phyloP scores from a whole-genome alignment of 2,113 vertebrate species.

The Silurus asotus region DNA sequence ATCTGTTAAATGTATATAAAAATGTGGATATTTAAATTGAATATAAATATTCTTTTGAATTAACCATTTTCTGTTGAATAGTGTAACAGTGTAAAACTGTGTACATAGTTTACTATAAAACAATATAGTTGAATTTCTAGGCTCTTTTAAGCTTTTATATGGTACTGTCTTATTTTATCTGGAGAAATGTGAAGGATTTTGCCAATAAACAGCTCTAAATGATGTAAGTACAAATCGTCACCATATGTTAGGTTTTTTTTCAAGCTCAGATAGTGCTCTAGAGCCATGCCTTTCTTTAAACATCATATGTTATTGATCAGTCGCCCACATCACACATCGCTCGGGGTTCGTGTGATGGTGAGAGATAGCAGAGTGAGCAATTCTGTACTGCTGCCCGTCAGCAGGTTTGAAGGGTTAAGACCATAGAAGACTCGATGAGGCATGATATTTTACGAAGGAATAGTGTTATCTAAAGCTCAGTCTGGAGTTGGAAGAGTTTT shows the following conservation, averaged over 20 bases:
- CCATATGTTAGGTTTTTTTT: not conserved
- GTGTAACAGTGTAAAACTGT: not conserved
- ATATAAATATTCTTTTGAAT: not conserved
- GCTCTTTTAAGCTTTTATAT: not conserved
- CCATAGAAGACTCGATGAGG: not conserved
- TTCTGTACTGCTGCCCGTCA: not conserved
- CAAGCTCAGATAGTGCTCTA: not conserved
- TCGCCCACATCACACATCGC: not conserved
- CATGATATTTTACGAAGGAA: not conserved
- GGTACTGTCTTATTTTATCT: not conserved
- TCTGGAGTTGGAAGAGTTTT: not conserved
- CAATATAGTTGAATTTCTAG: too few species aligned
- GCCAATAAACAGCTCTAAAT: not conserved
- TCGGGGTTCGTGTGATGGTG: not conserved
- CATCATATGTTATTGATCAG: conserved; percentile 1
- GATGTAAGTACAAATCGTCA: not conserved
- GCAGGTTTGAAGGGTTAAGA: not conserved
- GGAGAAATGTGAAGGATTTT: not conserved
- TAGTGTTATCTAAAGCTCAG: not conserved
- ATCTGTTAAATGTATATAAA: not conserved
- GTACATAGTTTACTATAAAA: not conserved
- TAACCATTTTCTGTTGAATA: not conserved
- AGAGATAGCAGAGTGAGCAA: not conserved
- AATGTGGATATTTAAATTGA: not conserved
- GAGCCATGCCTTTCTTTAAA: not conserved